Conservation (phyloP, 2,113 vertebrate species). For the Chaetodon trifascialis region DNA sequence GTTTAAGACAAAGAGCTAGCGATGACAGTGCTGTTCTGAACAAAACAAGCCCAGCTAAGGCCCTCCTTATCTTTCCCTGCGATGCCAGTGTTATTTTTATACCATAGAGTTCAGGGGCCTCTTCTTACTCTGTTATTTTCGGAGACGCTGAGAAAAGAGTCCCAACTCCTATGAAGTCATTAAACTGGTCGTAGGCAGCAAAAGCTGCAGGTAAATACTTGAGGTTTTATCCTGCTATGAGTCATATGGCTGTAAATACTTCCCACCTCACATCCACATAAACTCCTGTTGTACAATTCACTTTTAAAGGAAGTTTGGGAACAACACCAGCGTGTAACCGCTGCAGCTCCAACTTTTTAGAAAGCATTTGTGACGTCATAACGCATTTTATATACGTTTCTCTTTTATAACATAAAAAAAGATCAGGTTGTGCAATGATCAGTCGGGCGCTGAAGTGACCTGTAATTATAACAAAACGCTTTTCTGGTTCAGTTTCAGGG, state of each 20-base stretch:
- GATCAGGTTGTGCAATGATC: background rate
- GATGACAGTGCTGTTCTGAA: conserved; percentile 73
- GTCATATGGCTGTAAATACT: conserved; percentile 79
- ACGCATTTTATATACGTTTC: conserved; percentile 1
- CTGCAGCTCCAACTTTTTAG: conserved; percentile 28
- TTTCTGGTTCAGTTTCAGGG: background rate
- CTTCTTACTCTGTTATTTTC: conserved; percentile 75
- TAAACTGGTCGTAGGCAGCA: conserved; percentile 77
- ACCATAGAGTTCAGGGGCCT: conserved; percentile 72
- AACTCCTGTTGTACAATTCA: conserved; percentile 40
- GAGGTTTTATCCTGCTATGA: conserved; percentile 70
- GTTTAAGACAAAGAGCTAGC: conserved; percentile 73
- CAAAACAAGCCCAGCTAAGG: conserved; percentile 63
- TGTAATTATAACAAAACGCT: background rate
- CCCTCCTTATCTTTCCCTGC: conserved; percentile 55
- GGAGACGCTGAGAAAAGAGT: conserved; percentile 68
- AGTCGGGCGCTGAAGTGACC: background rate
- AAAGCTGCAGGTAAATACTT: conserved; percentile 82
- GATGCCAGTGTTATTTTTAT: conserved; percentile 77
- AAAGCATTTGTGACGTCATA: background rate
- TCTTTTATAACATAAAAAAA: background rate
- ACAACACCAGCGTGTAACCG: conserved; percentile 2
- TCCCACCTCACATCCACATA: conserved; percentile 54
- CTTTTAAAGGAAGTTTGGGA: conserved; percentile 47
- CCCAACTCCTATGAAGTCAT: conserved; percentile 75